Evolutionary conservation across 2,113 vertebrate species (phyloP).

Genomic region (Bagarius yarrelli): DNA sequence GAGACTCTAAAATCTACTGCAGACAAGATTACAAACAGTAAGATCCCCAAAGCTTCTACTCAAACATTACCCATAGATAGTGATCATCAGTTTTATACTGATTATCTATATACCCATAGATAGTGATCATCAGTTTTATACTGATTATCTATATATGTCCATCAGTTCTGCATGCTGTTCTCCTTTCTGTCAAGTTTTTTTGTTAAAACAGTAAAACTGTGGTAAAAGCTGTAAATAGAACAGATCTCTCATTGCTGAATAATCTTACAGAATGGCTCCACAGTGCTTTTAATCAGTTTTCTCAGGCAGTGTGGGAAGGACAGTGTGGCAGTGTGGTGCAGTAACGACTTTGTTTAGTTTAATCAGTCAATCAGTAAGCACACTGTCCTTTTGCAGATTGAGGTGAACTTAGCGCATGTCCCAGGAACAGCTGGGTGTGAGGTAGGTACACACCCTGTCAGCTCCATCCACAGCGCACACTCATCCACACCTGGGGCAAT

Average conservation of each 20-base stretch:
- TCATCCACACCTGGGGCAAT: neutral
- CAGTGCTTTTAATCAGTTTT: neutral
- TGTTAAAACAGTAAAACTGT: neutral
- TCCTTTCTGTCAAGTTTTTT: neutral
- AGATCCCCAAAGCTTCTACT: constrained; percentile 59
- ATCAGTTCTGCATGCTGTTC: neutral
- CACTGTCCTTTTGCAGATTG: neutral
- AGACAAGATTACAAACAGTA: constrained; percentile 89
- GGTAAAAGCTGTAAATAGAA: neutral
- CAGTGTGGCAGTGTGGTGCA: no score
- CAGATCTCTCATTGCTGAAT: neutral
- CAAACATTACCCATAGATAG: no score
- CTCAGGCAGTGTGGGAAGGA: neutral
- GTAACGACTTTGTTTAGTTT: neutral
- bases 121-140: no score
- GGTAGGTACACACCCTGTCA: neutral
- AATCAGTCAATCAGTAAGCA: neutral
- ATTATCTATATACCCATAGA: no score
- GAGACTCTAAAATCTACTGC: constrained; percentile 93
- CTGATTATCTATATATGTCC: neutral
- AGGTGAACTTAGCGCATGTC: neutral
- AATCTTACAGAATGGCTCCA: neutral
- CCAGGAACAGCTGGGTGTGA: neutral
- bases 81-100: no score
- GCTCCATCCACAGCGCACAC: neutral